phyloP scores from a whole-genome alignment of 2,113 vertebrate species.

The Danionella cerebrum region DNA sequence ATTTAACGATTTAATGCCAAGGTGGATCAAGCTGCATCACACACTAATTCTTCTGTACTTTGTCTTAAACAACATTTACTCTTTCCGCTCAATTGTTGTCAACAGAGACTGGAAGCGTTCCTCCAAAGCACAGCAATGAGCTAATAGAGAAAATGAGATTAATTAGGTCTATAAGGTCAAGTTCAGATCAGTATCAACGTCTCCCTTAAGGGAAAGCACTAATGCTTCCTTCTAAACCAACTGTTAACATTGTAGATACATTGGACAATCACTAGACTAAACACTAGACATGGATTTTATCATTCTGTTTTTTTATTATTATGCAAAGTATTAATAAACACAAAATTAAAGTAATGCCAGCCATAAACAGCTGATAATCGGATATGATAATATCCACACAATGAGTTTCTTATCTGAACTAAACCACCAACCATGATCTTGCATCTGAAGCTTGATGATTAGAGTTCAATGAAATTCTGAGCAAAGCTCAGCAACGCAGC shows the following conservation, averaged over 20 bases:
- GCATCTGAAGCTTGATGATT: slow-evolving; percentile 13
- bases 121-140: neutral
- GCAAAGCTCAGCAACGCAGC: neutral
- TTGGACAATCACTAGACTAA: neutral
- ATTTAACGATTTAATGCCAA: too few relatives aligned
- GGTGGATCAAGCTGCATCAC: too few relatives aligned
- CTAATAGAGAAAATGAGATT: slow-evolving; percentile 17
- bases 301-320: too few relatives aligned
- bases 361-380: neutral
- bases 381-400: neutral
- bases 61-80: too few relatives aligned
- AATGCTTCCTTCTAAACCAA: neutral
- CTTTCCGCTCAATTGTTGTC: neutral
- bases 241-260: neutral
- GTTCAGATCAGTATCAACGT: slow-evolving; percentile 21
- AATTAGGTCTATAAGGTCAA: slow-evolving; percentile 31
- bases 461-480: slow-evolving; percentile 5
- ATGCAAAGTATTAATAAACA: too few relatives aligned
- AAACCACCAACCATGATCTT: neutral
- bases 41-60: too few relatives aligned
- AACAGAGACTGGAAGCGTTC: slow-evolving; percentile 3
- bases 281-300: too few relatives aligned
- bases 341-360: too few relatives aligned
- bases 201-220: neutral
- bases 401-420: slow-evolving; percentile 6